Percentiles rank a stretch among this genome's conserved stretches.
Evolutionary conservation across 2,797 vertebrate genomes (phyloP).

Genomic region (Artibeus lituratus): DNA sequence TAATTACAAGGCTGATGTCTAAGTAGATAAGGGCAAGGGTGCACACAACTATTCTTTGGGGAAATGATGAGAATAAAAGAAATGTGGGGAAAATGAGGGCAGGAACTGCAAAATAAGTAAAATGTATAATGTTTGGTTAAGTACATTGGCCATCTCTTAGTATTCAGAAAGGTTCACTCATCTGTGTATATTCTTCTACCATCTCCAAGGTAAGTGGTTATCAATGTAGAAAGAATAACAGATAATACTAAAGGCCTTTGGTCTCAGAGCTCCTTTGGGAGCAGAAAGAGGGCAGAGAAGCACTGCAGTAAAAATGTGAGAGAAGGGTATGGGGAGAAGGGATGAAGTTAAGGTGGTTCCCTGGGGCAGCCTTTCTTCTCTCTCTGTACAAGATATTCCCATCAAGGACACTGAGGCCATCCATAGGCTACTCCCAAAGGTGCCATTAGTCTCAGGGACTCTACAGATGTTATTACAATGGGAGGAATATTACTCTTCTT

Average conservation of each 20-base stretch:
- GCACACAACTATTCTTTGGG: neutral
- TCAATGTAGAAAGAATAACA: neutral
- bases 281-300: neutral
- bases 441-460: neutral
- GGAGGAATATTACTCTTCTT: neutral
- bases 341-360: neutral
- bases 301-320: neutral
- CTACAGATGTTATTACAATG: neutral
- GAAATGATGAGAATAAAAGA: neutral
- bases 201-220: neutral
- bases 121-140: neutral
- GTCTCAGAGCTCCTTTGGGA: neutral
- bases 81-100: neutral
- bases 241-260: neutral
- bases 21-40: constrained; percentile 7
- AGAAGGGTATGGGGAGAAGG: neutral
- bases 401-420: neutral
- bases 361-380: neutral
- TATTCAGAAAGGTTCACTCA: neutral
- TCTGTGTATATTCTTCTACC: neutral
- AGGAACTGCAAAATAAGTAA: neutral
- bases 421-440: neutral
- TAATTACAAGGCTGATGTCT: constrained; percentile 54
- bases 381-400: neutral
- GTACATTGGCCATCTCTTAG: neutral